Base-by-base conservation (phyloP, 2,113 vertebrate genomes). In the Hemiprocne comata region DNA sequence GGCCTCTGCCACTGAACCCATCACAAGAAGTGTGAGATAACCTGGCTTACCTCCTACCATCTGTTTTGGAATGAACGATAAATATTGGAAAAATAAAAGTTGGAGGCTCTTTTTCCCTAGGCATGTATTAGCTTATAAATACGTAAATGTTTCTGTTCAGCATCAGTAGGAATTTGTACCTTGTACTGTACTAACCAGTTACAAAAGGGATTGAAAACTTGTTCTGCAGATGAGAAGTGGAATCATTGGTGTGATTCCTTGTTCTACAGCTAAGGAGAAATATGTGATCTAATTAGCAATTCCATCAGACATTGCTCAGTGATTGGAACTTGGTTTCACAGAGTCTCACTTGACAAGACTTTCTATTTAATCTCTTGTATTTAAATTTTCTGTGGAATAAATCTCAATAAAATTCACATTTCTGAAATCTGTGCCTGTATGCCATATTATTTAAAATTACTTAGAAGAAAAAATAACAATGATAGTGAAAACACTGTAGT, bases 201-300 rank as follows among this genome's bases (percentile, higher is more conserved):
- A 85, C 89, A 95, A 69, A 96, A 93, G 82, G 42, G 33, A 88
- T 74, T 94, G 75, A 46, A 89, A 77, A 96, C 77, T 95, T 84
- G 54, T 29, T 95, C 67, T 65, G 57, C 50, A 87, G 81, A 93
- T 77, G 66, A 77, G 75, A 80, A 95, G 83, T 90, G 66, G 72
- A 93, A 77, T 90, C 71, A 64, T 10, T 72, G 84, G 73, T 73
- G 72, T 92, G 89, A 91, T 88, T 88, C 91, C 85, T 93, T 94
- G 93, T 91, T 96, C 87, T 92, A 91, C 90, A 93, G 74, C 91
- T 78, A 95, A 92, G 85, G 72, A 93, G 62, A 96, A 96, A 86
- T 92, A 94, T 85, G 93, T 85, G 72, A 85, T 87, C 92, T 96
- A 97, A 95, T 97, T 96, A 97, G 92, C 92, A 95, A 90, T 95